These are phyloP conservation scores for Phytoseiulus persimilis DNA, from an alignment of 2,888 invertebrate genomes.

Conservation along the genomic window DNA sequence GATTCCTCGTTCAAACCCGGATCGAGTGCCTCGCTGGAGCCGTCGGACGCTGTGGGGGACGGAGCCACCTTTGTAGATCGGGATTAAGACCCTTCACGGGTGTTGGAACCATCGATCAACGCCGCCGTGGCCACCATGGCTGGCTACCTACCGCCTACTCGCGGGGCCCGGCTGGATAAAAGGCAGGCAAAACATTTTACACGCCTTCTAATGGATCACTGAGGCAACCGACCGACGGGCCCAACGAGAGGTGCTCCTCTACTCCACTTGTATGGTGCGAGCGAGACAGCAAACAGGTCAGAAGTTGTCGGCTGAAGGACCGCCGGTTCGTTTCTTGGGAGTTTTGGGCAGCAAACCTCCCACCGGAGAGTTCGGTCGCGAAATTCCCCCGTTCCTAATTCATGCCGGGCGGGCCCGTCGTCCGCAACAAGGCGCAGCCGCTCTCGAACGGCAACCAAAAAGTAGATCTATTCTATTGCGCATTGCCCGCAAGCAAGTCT, in stretches of 20 bases:
- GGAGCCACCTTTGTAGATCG: not conserved
- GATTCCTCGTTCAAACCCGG: not conserved
- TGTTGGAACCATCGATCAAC: not conserved
- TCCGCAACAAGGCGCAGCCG: too few species aligned
- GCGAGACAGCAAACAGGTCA: not conserved
- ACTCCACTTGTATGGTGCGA: not conserved
- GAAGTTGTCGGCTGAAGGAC: not conserved
- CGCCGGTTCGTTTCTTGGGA: too few species aligned
- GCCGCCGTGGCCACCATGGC: not conserved
- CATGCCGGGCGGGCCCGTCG: too few species aligned
- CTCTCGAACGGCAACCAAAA: too few species aligned
- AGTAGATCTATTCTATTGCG: too few species aligned
- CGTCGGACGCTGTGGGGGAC: not conserved
- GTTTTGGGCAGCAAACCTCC: too few species aligned
- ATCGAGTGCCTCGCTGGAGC: not conserved
- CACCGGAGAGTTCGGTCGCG: too few species aligned
- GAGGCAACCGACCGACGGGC: not conserved
- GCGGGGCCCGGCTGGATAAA: not conserved
- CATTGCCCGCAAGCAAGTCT: too few species aligned
- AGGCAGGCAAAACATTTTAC: conserved; percentile 5
- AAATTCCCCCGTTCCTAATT: too few species aligned
- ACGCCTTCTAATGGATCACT: not conserved
- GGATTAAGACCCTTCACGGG: not conserved
- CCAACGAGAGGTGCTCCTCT: not conserved
- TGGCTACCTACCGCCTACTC: not conserved